Percentiles rank a stretch among this genome's conserved stretches.
phyloP scores from a whole-genome alignment of 2,888 invertebrate species.

The Leptopilina drosophilae region DNA sequence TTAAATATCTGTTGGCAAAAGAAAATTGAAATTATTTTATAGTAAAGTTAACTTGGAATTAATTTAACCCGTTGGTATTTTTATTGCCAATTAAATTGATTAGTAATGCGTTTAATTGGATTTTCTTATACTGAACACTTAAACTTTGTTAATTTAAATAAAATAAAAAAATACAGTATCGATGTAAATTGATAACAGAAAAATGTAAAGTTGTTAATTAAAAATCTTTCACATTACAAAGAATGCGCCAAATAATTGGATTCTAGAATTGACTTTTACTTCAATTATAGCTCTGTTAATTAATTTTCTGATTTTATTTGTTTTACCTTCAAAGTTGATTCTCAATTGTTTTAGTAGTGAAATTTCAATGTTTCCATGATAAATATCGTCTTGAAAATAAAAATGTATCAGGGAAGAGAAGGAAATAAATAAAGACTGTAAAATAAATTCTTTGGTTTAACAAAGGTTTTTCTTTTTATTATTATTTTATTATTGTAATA shows the following conservation, averaged over 20 bases:
- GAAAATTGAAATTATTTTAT: no score
- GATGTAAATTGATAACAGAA: not conserved
- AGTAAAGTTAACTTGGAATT: no score
- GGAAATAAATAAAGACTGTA: not conserved
- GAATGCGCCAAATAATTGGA: not conserved
- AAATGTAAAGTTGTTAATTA: slow-evolving; percentile 4
- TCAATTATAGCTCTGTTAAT: not conserved
- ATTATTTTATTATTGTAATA: no score
- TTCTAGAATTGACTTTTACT: not conserved
- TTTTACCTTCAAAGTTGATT: not conserved
- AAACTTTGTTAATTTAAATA: no score
- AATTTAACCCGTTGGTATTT: no score
- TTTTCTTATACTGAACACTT: no score
- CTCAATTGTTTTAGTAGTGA: not conserved
- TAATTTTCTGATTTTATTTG: not conserved
- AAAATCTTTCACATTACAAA: not conserved
- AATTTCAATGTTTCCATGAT: not conserved
- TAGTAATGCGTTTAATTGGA: no score
- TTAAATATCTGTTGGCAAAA: no score
- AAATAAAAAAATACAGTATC: not conserved
- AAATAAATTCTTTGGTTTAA: not conserved
- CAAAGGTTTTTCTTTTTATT: not conserved
- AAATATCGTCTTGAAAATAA: not conserved
- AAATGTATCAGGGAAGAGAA: not conserved
- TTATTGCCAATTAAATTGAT: no score